Percentiles rank a stretch among this genome's conserved stretches.
Evolutionary conservation across 2,797 vertebrate species (phyloP).

Genomic region (Gobionotothen gibberifrons): DNA sequence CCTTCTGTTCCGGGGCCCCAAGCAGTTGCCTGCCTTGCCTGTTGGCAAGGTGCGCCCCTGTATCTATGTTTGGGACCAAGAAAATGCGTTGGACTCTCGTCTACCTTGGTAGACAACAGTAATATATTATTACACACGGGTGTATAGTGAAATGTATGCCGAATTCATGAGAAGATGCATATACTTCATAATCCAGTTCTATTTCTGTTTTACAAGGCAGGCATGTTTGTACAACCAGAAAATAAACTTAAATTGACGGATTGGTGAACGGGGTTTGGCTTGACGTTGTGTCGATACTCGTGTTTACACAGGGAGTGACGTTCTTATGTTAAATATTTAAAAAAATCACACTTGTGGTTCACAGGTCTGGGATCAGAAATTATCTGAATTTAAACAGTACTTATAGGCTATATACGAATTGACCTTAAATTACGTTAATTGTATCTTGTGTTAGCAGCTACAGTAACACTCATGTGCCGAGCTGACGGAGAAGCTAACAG

Average conservation of each 20-base stretch:
- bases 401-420: too few relatives aligned
- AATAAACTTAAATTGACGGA: not conserved
- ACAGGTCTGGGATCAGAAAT: not conserved
- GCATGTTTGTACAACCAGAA: not conserved
- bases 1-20: too few relatives aligned
- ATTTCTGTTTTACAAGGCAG: accelerated
- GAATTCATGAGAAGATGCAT: not conserved
- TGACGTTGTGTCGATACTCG: not conserved
- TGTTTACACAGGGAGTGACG: too few relatives aligned
- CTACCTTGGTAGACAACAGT: not conserved
- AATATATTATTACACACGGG: not conserved
- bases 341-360: not conserved
- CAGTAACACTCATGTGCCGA: not conserved
- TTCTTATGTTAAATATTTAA: not conserved
- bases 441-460: not conserved
- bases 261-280: constrained; percentile 4
- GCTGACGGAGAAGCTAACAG: accelerated
- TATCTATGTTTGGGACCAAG: too few relatives aligned
- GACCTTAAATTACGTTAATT: not conserved
- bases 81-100: not conserved
- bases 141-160: not conserved
- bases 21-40: too few relatives aligned
- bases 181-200: not conserved
- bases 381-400: not conserved
- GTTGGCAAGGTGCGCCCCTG: too few relatives aligned